Evolutionary conservation across 2,113 vertebrate species (phyloP).

Genomic region (Potamarius usumacintae): DNA sequence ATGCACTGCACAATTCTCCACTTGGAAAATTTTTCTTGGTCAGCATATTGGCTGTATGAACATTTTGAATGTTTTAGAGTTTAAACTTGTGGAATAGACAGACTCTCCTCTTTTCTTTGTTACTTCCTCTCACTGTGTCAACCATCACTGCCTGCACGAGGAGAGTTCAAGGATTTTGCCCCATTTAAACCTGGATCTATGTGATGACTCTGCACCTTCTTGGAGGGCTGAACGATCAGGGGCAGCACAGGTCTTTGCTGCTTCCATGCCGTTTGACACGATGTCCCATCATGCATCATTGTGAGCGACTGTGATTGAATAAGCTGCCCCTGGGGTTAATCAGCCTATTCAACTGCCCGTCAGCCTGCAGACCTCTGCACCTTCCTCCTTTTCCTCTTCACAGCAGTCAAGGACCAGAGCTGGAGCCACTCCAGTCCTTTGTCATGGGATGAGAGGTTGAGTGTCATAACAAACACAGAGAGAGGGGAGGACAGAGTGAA

Average conservation of each 20-base stretch:
- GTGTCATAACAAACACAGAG: not conserved
- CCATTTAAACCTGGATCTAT: conserved; percentile 51
- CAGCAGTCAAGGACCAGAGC: not conserved
- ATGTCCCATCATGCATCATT: conserved; percentile 44
- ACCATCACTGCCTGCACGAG: conserved; percentile 22
- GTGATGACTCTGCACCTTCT: conserved; percentile 47
- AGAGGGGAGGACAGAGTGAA: not conserved
- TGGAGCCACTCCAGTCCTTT: conserved; percentile 37
- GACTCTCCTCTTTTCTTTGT: not conserved
- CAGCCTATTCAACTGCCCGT: conserved; percentile 32
- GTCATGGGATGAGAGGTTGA: not conserved
- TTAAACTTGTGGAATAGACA: not conserved
- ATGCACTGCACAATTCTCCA: conserved; percentile 1
- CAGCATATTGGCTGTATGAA: not conserved
- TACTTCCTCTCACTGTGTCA: not conserved
- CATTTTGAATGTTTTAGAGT: not conserved
- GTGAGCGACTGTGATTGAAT: conserved; percentile 62
- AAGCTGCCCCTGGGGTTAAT: conserved; percentile 54
- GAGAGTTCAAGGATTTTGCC: conserved; percentile 64
- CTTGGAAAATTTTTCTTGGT: not conserved
- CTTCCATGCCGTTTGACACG: conserved; percentile 15
- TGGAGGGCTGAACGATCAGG: conserved; percentile 54
- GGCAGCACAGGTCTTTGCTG: conserved; percentile 25
- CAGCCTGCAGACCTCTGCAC: conserved; percentile 19
- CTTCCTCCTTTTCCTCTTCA: conserved; percentile 8